phyloP scores from a whole-genome alignment of 2,797 vertebrate species.

The Lophius americanus region DNA sequence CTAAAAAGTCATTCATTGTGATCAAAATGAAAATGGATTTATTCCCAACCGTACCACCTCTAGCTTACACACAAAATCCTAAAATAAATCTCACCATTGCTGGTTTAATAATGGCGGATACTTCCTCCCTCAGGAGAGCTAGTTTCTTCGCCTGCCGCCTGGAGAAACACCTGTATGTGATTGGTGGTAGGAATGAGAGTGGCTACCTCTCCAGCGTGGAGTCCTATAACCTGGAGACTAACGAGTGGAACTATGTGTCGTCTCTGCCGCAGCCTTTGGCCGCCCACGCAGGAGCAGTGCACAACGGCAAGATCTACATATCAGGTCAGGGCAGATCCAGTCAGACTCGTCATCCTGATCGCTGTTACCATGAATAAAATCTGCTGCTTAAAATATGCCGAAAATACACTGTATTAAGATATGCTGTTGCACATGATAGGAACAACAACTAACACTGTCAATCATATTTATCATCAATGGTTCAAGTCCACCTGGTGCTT shows the following conservation, averaged over 20 bases:
- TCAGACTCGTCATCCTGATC: not conserved
- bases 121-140: constrained; percentile 89
- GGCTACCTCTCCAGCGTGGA: constrained; percentile 98
- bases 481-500: too few species aligned
- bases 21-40: not conserved
- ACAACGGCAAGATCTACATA: constrained; percentile 99
- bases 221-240: constrained; percentile 97
- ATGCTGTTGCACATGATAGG: too few species aligned
- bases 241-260: constrained; percentile 98
- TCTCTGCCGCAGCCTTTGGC: constrained; percentile 95
- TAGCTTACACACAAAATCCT: not conserved
- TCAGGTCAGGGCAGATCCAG: constrained; percentile 86
- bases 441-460: too few species aligned
- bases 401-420: too few species aligned
- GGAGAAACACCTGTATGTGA: constrained; percentile 97
- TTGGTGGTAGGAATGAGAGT: constrained; percentile 95
- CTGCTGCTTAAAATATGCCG: too few species aligned
- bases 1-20: not conserved
- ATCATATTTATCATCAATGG: too few species aligned
- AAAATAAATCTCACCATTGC: constrained; percentile 10
- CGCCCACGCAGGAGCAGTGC: constrained; percentile 95
- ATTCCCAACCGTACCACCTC: too few species aligned
- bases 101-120: constrained; percentile 63
- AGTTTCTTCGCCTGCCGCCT: constrained; percentile 98
- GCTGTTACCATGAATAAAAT: not conserved